Evolutionary conservation across 2,113 vertebrate genomes (phyloP), one percentile per base, ranked within the genome.

Genomic region (Xyliphius kryptos): DNA sequence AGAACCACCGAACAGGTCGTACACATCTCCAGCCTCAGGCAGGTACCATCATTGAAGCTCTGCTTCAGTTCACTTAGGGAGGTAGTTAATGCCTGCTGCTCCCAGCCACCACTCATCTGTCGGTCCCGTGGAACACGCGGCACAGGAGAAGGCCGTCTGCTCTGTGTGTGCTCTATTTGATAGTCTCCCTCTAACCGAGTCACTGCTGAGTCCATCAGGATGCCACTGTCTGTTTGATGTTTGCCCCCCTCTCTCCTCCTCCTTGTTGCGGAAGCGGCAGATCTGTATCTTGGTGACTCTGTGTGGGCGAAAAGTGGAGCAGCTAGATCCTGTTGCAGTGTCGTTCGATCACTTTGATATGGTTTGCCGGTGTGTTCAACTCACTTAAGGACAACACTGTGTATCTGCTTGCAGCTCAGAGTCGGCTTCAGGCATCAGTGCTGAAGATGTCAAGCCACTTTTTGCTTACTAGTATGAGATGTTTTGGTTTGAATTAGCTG

Each of bases 141-240:
- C 14, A 20, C 47, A 36, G 61, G 52, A 54, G 48, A 47, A 57
- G 60, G 37, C 6, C 59, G 15, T 40, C 56, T 57, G 51, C 59
- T 57, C 49, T 68, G 76, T 77, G 79, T 76, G 77, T 80, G 76
- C 75, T 68, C 48, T 66, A 75, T 70, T 74, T 73, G 69, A 76
- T 76, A 36, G 61, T 61, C 68, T 69, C 68, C 70, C 69, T 61
- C 41, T 72, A 68, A 60, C 68, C 76, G 48, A 50, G 66, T 61
- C 67, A 63, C 41, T 46, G 22, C 65, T 26, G 36, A 64, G 69
- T 62, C 77, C 67, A 71, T 56, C 49, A 64, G 46, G 58, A 70
- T 73, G 62, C 55, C 58, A 65, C 37, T 50, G 62, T 60, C 53
- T 52, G 68, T 81, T 81, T 78, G 78, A 81, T 74, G 73, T 58